These are phyloP conservation scores for Euura lappo DNA, from an alignment of 1,140 invertebrate genomes.

Conservation along the genomic window DNA sequence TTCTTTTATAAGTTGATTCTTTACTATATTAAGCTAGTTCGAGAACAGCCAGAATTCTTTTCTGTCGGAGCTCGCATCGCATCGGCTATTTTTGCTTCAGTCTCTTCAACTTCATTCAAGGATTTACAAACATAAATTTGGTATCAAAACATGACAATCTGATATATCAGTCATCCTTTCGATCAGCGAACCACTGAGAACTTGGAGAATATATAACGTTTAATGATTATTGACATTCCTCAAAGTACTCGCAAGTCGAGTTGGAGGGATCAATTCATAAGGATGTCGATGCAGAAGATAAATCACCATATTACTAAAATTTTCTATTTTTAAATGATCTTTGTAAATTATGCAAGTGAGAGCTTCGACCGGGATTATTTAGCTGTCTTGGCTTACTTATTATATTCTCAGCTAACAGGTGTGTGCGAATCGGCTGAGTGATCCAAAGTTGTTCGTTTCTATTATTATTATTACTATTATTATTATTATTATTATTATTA, in stretches of 20 bases:
- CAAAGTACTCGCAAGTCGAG: no score
- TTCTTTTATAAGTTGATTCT: not conserved
- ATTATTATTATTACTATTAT: slow-evolving; percentile 23
- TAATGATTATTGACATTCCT: no score
- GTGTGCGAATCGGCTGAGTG: slow-evolving; percentile 36
- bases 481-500: slow-evolving; percentile 13
- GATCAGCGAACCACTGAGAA: no score
- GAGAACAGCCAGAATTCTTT: not conserved
- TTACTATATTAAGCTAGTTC: not conserved
- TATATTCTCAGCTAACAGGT: slow-evolving; percentile 25
- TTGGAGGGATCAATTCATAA: no score
- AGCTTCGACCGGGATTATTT: not conserved
- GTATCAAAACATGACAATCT: no score
- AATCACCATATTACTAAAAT: not conserved
- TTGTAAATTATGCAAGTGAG: not conserved
- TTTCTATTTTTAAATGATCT: no score
- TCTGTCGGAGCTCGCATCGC: not conserved
- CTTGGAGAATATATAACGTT: no score
- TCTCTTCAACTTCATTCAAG: no score
- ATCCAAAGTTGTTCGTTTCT: slow-evolving; percentile 44
- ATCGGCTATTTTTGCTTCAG: not conserved
- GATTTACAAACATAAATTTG: no score
- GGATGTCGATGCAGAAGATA: no score
- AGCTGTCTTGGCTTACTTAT: not conserved
- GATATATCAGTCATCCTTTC: no score